Percentiles rank a stretch among this genome's conserved stretches.
phyloP scores from a whole-genome alignment of 1,140 invertebrate genomes.

The Steinernema khuongi region DNA sequence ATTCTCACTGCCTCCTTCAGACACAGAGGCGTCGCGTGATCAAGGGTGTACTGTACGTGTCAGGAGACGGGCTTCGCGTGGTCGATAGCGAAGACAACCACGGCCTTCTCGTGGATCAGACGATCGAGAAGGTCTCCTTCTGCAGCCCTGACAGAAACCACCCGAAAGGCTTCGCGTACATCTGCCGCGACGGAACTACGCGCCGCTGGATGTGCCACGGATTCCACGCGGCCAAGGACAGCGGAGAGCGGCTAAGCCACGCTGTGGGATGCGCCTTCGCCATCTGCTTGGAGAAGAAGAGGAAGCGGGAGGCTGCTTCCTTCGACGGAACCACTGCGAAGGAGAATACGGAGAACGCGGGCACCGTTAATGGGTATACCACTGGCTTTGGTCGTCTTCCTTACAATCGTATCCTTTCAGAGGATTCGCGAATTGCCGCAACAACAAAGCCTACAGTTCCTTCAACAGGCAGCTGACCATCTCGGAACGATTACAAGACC shows the following conservation, averaged over 20 bases:
- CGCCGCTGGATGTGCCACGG: constrained; percentile 99
- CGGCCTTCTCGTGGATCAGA: constrained; percentile 97
- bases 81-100: constrained; percentile 95
- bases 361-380: background rate
- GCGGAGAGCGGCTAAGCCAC: constrained; percentile 90
- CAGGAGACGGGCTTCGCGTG: constrained; percentile 89
- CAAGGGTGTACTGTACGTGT: constrained; percentile 84
- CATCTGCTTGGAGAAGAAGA: constrained; percentile 92
- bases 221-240: constrained; percentile 86
- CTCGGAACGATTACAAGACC: constrained; percentile 41
- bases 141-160: constrained; percentile 97
- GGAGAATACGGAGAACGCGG: constrained; percentile 21
- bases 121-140: constrained; percentile 99
- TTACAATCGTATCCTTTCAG: background rate
- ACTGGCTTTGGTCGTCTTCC: background rate
- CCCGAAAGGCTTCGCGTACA: constrained; percentile 91
- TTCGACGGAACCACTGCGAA: constrained; percentile 17
- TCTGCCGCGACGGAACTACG: constrained; percentile 76
- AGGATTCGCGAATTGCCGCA: background rate
- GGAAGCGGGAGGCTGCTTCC: constrained; percentile 74
- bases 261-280: constrained; percentile 99
- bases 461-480: background rate
- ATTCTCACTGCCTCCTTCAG: constrained; percentile 10
- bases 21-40: constrained; percentile 72
- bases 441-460: background rate